phyloP scores from a whole-genome alignment of 2,113 vertebrate genomes.

The Anoplopoma fimbria region DNA sequence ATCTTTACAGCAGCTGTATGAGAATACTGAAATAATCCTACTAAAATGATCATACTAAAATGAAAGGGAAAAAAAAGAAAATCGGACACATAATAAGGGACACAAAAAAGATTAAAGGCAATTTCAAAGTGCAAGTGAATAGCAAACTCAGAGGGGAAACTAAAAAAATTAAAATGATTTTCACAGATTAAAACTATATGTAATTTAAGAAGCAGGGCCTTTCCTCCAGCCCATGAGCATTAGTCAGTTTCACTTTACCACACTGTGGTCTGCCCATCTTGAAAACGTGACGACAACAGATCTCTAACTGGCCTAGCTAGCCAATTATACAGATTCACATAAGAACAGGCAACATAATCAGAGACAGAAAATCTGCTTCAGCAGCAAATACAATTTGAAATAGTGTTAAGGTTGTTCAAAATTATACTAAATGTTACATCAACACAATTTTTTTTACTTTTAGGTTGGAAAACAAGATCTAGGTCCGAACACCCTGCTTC shows the following conservation, averaged over 20 bases:
- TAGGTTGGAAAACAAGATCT: neutral
- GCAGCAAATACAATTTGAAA: neutral
- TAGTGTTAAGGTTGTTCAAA: neutral
- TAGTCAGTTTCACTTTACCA: neutral
- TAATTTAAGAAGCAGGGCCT: neutral
- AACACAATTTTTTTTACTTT: conserved; percentile 1
- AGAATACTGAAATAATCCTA: neutral
- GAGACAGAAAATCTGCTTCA: neutral
- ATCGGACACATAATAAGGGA: neutral
- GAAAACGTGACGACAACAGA: neutral
- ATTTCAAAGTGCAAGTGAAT: neutral
- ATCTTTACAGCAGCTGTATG: neutral
- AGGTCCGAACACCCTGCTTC: neutral
- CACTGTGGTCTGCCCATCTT: neutral
- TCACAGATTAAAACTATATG: neutral
- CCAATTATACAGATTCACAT: neutral
- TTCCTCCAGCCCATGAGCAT: neutral
- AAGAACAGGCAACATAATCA: neutral
- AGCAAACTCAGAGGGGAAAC: neutral
- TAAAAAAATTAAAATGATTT: neutral
- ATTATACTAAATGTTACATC: neutral
- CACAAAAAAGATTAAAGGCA: neutral
- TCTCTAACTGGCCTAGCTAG: neutral
- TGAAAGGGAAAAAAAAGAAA: neutral
- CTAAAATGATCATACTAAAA: neutral